A percentile compares a stretch with the other conserved stretches of the same genome.
Conservation (phyloP, 2,797 vertebrate species). For the Hippocampus kuda region DNA sequence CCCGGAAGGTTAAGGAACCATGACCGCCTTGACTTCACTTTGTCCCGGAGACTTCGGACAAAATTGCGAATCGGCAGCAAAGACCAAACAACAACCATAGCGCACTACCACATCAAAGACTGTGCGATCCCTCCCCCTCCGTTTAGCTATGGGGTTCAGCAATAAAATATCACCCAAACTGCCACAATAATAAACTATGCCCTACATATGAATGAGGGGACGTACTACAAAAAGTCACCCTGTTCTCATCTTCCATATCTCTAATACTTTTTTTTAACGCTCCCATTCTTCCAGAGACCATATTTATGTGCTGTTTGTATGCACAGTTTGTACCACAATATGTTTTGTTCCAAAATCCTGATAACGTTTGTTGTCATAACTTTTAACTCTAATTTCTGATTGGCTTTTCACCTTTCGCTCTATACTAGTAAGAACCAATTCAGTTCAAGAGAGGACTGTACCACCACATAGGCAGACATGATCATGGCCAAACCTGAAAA, state of each 20-base stretch:
- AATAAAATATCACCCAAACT: constrained; percentile 20
- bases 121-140: neutral
- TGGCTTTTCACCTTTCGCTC: constrained; percentile 20
- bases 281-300: constrained; percentile 10
- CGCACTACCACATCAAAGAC: neutral
- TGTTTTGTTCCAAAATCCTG: constrained; percentile 48
- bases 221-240: neutral
- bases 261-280: constrained; percentile 4
- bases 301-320: constrained; percentile 32
- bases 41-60: constrained; percentile 9
- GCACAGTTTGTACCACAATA: constrained; percentile 32
- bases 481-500: constrained; percentile 37
- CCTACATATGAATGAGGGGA: neutral
- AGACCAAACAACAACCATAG: constrained; percentile 4
- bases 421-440: neutral
- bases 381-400: constrained; percentile 19
- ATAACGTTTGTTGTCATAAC: constrained; percentile 41
- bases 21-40: constrained; percentile 22
- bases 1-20: constrained; percentile 16
- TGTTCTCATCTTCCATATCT: neutral
- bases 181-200: neutral
- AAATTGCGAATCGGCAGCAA: neutral
- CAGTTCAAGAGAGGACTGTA: constrained; percentile 25
- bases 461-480: constrained; percentile 11
- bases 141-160: constrained; percentile 7